Conservation (phyloP, 2,888 invertebrate genomes). For the Stenurella melanura region DNA sequence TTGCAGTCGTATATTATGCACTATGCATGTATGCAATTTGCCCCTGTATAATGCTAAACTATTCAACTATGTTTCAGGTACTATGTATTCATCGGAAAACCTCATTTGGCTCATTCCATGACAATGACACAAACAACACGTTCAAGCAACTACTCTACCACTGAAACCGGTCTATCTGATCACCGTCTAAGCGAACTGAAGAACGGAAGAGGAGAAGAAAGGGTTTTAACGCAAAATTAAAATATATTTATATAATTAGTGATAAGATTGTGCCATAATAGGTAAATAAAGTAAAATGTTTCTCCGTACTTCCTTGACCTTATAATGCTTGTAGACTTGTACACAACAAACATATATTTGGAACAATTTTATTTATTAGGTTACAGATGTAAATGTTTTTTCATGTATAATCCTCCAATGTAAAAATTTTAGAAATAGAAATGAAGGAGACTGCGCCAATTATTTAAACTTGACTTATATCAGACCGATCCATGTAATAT, state of each 20-base stretch:
- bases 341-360: background rate
- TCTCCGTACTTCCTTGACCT: background rate
- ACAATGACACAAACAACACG: slow-evolving; percentile 59
- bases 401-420: too few species aligned
- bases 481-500: too few species aligned
- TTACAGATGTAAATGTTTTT: too few species aligned
- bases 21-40: background rate
- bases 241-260: slow-evolving; percentile 23
- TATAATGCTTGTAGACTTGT: background rate
- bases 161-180: slow-evolving; percentile 50
- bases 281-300: slow-evolving; percentile 1
- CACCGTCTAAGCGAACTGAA: slow-evolving; percentile 43
- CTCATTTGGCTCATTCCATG: slow-evolving; percentile 65
- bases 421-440: too few species aligned
- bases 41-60: background rate
- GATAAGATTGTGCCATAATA: slow-evolving; percentile 32
- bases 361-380: background rate
- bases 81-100: slow-evolving; percentile 66
- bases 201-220: slow-evolving; percentile 47
- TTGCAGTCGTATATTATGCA: background rate
- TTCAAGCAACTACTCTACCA: slow-evolving; percentile 60
- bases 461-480: too few species aligned
- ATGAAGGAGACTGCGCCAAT: too few species aligned
- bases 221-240: slow-evolving; percentile 26
- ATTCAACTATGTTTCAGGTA: slow-evolving; percentile 63